These are phyloP conservation scores for Perccottus glenii DNA, from an alignment of 2,113 vertebrate species.

Conservation along the genomic window DNA sequence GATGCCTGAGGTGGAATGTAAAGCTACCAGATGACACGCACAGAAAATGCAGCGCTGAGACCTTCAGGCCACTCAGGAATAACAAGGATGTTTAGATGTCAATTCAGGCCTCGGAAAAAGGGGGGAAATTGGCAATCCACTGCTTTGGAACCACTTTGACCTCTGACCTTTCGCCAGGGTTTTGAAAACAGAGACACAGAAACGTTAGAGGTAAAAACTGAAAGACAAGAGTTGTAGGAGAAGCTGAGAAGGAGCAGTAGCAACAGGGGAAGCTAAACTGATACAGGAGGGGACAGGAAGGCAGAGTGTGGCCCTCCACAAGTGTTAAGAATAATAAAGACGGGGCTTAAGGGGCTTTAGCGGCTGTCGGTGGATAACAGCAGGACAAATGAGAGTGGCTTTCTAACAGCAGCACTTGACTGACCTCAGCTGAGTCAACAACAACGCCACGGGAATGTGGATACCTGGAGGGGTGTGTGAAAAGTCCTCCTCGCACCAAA, in stretches of 20 bases:
- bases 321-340: slow-evolving; percentile 79
- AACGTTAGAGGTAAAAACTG: slow-evolving; percentile 38
- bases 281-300: slow-evolving; percentile 47
- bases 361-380: slow-evolving; percentile 67
- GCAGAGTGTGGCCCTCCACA: slow-evolving; percentile 56
- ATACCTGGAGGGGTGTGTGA: slow-evolving; percentile 53
- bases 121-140: slow-evolving; percentile 40
- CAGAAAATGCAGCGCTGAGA: slow-evolving; percentile 14
- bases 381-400: slow-evolving; percentile 71
- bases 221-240: slow-evolving; percentile 20
- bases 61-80: slow-evolving; percentile 42
- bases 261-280: slow-evolving; percentile 9
- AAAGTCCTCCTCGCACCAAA: slow-evolving; percentile 46
- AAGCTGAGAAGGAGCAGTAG: slow-evolving; percentile 19
- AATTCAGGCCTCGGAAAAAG: slow-evolving; percentile 44
- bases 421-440: slow-evolving; percentile 80
- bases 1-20: slow-evolving; percentile 11
- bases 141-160: slow-evolving; percentile 47
- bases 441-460: slow-evolving; percentile 49
- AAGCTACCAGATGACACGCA: slow-evolving; percentile 35
- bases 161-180: slow-evolving; percentile 61
- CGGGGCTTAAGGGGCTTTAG: slow-evolving; percentile 63
- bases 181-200: slow-evolving; percentile 52
- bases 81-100: slow-evolving; percentile 69
- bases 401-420: slow-evolving; percentile 62